Conservation (phyloP, 2,113 vertebrate species). For the Chaetorhynchus papuensis region DNA sequence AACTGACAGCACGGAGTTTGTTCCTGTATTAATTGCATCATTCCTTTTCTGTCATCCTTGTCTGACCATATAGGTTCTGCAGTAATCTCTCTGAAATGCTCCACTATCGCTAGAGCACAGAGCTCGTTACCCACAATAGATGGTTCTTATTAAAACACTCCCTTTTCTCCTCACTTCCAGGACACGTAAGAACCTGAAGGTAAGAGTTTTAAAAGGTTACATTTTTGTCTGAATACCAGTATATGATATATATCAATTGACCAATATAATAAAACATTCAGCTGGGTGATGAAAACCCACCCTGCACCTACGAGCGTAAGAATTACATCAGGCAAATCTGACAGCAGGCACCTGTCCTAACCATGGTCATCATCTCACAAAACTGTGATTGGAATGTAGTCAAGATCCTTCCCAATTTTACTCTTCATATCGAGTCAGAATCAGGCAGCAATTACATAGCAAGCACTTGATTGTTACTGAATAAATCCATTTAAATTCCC, state of each 20-base stretch:
- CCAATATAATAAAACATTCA: neutral
- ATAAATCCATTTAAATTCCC: neutral
- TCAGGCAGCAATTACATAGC: neutral
- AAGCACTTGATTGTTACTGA: neutral
- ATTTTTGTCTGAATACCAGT: neutral
- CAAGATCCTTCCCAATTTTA: neutral
- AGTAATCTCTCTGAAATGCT: neutral
- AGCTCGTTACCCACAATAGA: neutral
- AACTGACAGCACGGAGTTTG: neutral
- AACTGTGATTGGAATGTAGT: neutral
- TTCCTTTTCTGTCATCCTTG: neutral
- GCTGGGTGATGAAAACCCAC: neutral
- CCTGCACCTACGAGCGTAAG: rapidly evolving
- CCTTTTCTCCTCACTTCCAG: neutral
- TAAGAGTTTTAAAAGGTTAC: neutral
- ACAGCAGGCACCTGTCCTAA: neutral
- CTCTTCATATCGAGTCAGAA: rapidly evolving
- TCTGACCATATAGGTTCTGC: neutral
- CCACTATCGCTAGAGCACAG: neutral
- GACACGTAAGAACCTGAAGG: neutral
- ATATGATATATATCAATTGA: neutral
- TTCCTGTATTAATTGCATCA: neutral
- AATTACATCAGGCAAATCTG: neutral
- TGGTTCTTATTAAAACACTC: neutral
- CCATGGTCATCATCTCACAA: neutral